Base-by-base conservation (phyloP, 1,140 invertebrate genomes). In the Parapsyche elsis region DNA sequence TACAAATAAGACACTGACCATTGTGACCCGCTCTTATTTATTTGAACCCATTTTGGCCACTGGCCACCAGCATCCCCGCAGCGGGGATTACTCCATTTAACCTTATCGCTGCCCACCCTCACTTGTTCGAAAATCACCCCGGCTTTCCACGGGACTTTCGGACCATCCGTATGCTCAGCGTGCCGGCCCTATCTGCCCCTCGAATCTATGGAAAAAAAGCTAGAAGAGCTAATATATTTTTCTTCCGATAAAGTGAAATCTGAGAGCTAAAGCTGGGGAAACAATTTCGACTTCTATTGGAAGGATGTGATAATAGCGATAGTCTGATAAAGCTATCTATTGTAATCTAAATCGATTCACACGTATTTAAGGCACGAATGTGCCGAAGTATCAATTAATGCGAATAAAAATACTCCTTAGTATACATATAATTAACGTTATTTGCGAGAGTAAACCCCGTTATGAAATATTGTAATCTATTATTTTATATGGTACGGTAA, bases 1-100 rank as follows among this genome's bases (percentile, higher is more conserved):
- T 77, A 77, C 75, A 77, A 77, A 77, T 64, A 77, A 77, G 75
- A 77, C 49, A 10, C 30, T 30, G 0, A 21, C 44, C 75, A 77
- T 77, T 77, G 57, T 77, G 75, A 57, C 57, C 14, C 23, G 75
- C 23, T 61, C 19, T 61, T 77, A 77, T 77, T 77, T 77, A 77
- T 77, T 64, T 59, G 0, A 45, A 19, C 9, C 75, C 75, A 59
- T 61, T 77, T 75, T n/a, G 71, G 23, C 44, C 70, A 7, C 45
- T 64, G 75, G 59, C 23, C 75, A 46, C 1, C 71, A 9, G 19
- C 64, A n/a, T 10, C 75, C 75, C 75, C 14, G 26, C 24, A 1
- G 53, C 5, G 75, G 12, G 75, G 75, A 77, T 77, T 77, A 77
- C 19, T 16, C 53, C 26, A 77, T 77, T 77, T 77, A 77, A 44